Conservation (phyloP, 2,888 invertebrate species). For the Adineta ricciae region DNA sequence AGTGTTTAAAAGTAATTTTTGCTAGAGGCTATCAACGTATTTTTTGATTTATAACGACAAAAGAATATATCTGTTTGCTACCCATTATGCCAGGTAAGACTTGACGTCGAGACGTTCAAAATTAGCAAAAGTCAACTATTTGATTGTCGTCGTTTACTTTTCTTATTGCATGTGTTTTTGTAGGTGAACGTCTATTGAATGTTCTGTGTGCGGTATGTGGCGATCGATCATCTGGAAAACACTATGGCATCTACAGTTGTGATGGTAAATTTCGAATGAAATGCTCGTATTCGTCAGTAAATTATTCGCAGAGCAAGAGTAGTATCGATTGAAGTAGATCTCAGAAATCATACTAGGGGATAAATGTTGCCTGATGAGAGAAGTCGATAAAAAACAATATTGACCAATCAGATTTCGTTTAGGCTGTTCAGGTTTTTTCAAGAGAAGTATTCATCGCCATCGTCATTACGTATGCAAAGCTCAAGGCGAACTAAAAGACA, state of each 20-base stretch:
- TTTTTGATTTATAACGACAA: background rate
- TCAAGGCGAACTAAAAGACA: constrained; percentile 69
- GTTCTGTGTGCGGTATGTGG: constrained; percentile 46
- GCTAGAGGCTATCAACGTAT: background rate
- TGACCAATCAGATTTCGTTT: background rate
- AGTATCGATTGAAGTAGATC: no score
- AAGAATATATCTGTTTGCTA: background rate
- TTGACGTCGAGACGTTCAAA: background rate
- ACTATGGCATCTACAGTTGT: constrained; percentile 47
- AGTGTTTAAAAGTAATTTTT: constrained; percentile 22
- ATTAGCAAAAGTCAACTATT: background rate
- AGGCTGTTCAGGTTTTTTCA: constrained; percentile 49
- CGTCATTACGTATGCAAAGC: constrained; percentile 87
- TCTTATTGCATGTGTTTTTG: background rate
- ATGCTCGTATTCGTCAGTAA: no score
- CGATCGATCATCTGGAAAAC: constrained; percentile 45
- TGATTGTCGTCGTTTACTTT: background rate
- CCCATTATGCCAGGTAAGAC: background rate
- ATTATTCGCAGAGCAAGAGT: no score
- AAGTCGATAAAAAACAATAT: no score
- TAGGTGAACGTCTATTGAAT: constrained; percentile 43
- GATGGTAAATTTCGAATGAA: constrained; percentile 39
- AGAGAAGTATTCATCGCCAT: constrained; percentile 81
- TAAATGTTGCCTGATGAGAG: no score
- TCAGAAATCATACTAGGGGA: no score